Percentiles rank a stretch among this genome's conserved stretches.
phyloP scores from a whole-genome alignment of 2,113 vertebrate genomes.

The Oncorhynchus tshawytscha region DNA sequence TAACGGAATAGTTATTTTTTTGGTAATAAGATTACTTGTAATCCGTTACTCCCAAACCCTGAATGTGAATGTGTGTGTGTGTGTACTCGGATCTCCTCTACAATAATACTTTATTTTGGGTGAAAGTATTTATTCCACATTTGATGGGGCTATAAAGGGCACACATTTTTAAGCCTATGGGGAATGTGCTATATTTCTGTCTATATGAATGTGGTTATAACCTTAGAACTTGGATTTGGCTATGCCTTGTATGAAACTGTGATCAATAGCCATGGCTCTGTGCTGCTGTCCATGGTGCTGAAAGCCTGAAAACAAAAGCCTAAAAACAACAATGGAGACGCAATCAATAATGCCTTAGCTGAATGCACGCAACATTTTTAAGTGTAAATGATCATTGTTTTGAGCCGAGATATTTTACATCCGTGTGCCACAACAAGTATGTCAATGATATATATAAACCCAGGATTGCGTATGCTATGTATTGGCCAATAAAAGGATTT shows the following conservation, averaged over 20 bases:
- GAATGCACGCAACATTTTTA: background rate
- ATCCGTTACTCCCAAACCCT: too few species aligned
- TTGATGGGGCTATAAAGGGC: too few species aligned
- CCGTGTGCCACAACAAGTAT: background rate
- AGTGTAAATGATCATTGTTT: slow-evolving; percentile 31
- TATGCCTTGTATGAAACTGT: slow-evolving; percentile 2
- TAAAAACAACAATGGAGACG: background rate
- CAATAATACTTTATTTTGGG: background rate
- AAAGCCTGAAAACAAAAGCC: slow-evolving; percentile 44
- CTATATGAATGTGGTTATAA: background rate
- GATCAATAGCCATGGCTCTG: slow-evolving; percentile 35
- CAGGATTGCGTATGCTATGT: too few species aligned
- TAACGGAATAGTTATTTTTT: too few species aligned
- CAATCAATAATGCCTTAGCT: slow-evolving; percentile 33
- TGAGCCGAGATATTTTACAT: background rate
- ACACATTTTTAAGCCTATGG: too few species aligned
- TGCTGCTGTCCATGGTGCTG: slow-evolving; percentile 52
- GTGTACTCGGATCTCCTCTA: background rate
- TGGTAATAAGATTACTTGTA: too few species aligned
- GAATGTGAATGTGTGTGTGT: background rate
- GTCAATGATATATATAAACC: too few species aligned
- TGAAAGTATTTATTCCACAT: too few species aligned
- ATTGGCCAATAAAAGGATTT: too few species aligned
- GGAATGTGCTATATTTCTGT: too few species aligned
- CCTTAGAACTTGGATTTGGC: background rate